These are phyloP conservation scores for Drosophila dives DNA, from an alignment of 2,888 invertebrate species.

Conservation along the genomic window DNA sequence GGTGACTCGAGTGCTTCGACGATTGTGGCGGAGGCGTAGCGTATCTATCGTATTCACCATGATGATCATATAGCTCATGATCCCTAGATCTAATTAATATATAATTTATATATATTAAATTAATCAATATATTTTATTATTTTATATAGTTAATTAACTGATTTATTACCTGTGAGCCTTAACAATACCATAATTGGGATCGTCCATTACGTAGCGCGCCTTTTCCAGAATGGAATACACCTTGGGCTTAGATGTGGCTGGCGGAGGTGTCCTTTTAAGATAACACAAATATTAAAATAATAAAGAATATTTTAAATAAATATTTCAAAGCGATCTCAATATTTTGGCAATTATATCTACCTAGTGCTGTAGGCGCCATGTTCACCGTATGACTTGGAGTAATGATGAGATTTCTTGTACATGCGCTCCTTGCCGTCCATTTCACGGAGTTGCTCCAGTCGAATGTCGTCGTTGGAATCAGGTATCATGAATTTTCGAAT, in stretches of 20 bases:
- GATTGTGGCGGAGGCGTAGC: slow-evolving; percentile 82
- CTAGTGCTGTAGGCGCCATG: slow-evolving; percentile 78
- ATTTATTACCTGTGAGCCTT: slow-evolving; percentile 83
- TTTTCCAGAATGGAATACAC: slow-evolving; percentile 93
- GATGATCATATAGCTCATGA: slow-evolving; percentile 83
- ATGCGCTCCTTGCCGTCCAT: slow-evolving; percentile 83
- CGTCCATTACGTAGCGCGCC: slow-evolving; percentile 92
- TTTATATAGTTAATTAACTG: neutral
- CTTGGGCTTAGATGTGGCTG: slow-evolving; percentile 89
- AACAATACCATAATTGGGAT: slow-evolving; percentile 87
- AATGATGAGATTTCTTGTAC: slow-evolving; percentile 83
- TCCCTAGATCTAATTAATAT: slow-evolving; percentile 76
- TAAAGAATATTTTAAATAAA: neutral
- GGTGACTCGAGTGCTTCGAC: slow-evolving; percentile 83
- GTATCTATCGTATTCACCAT: slow-evolving; percentile 83
- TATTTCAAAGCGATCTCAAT: neutral
- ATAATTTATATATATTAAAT: neutral
- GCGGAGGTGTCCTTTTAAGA: slow-evolving; percentile 81
- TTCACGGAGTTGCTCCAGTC: slow-evolving; percentile 83
- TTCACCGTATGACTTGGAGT: slow-evolving; percentile 81
- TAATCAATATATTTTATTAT: neutral
- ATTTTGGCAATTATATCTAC: slow-evolving; percentile 45
- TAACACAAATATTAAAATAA: neutral
- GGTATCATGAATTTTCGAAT: slow-evolving; percentile 92
- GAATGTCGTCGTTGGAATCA: slow-evolving; percentile 86